phyloP scores from a whole-genome alignment of 2,888 invertebrate species.

The Aspidapion aeneum region DNA sequence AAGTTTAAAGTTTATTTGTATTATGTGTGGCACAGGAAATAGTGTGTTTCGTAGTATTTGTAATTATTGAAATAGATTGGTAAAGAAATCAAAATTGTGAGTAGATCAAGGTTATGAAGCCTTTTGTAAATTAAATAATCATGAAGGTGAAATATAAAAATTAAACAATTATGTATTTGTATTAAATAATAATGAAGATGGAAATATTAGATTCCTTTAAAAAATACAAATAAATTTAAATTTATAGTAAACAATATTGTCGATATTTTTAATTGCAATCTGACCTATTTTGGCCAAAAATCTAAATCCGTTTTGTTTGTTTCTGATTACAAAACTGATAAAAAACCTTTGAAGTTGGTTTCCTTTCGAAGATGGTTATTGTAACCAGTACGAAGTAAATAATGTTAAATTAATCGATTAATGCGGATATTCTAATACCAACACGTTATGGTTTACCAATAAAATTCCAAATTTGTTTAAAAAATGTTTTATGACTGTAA shows the following conservation, averaged over 20 bases:
- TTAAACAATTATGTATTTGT: no score
- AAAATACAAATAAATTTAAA: no score
- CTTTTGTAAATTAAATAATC: no score
- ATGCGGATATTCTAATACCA: slow-evolving; percentile 25
- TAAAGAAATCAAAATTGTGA: not conserved
- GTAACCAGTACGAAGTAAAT: slow-evolving; percentile 27
- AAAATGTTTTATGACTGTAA: slow-evolving; percentile 37
- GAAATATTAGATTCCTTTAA: no score
- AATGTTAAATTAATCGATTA: slow-evolving; percentile 27
- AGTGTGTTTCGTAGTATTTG: not conserved
- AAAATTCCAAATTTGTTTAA: slow-evolving; percentile 38
- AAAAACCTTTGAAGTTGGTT: slow-evolving; percentile 34
- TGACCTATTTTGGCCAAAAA: no score
- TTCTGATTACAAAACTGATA: slow-evolving; percentile 22
- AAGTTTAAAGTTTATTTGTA: not conserved
- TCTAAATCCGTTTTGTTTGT: no score
- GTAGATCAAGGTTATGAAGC: no score
- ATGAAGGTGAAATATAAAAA: no score
- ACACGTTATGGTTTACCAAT: slow-evolving; percentile 23
- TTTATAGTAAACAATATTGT: no score
- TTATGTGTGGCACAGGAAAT: not conserved
- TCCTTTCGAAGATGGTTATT: slow-evolving; percentile 34
- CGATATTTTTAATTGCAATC: no score
- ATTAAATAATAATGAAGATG: no score
- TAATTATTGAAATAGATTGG: not conserved